Evolutionary conservation across 1,140 invertebrate species (phyloP).

Genomic region (Macrosteles quadrilineatus): DNA sequence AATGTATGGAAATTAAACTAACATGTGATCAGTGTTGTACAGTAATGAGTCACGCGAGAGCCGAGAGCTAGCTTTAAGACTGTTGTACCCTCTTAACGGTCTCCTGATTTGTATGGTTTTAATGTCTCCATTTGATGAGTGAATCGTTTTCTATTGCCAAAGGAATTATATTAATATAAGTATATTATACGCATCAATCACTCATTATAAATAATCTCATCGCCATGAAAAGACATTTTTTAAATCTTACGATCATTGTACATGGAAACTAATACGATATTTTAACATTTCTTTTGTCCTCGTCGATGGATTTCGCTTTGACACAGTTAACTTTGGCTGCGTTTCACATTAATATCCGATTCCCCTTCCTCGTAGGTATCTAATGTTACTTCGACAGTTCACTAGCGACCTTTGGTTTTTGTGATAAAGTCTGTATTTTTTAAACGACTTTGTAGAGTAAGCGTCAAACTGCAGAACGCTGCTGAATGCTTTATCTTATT

Average conservation of each 20-base stretch:
- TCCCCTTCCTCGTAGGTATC: not conserved
- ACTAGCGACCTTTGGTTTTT: not conserved
- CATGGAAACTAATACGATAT: conserved; percentile 4
- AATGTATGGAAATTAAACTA: conserved; percentile 15
- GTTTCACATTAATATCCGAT: not conserved
- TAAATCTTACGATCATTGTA: not conserved
- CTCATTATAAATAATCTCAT: conserved; percentile 23
- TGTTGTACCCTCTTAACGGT: conserved; percentile 32
- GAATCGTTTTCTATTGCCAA: conserved; percentile 36
- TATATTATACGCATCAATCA: conserved; percentile 13
- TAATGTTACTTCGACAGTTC: not conserved
- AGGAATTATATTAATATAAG: conserved; percentile 33
- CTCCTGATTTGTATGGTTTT: conserved; percentile 19
- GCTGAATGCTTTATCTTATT: conserved; percentile 2
- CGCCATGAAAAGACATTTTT: conserved; percentile 21
- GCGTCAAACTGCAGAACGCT: not conserved
- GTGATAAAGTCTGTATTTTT: conserved; percentile 6
- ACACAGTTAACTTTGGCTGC: not conserved
- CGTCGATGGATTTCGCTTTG: not conserved
- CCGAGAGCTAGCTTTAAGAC: conserved; percentile 32
- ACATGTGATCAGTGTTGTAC: not conserved
- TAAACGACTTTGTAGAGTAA: not conserved
- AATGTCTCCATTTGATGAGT: conserved; percentile 5
- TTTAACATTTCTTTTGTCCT: conserved; percentile 1
- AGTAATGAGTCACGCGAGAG: too few relatives aligned